Base-by-base conservation (phyloP, 1,140 invertebrate genomes). In the Magallana gigas region DNA sequence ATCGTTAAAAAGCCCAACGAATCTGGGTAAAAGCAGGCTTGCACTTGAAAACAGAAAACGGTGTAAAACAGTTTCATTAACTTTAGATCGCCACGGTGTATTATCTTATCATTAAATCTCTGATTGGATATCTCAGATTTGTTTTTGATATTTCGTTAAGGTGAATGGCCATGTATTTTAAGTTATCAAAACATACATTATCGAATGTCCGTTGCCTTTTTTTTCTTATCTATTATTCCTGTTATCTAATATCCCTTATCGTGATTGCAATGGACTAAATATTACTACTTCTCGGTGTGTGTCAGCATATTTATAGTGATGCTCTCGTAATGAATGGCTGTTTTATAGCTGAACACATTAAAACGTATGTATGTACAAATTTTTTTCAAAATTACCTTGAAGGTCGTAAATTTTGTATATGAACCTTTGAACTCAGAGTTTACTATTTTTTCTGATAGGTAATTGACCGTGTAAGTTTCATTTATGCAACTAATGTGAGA, bases 121-220 rank as follows among this genome's bases (percentile, higher is more conserved):
- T 48, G 36, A 5, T 48, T 48, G 36, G 36, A 48, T 5, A 48
- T 48, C 36, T 48, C 36, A 48, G 36, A 48, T 48, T 5, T 48
- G 36, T 48, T 48, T 48, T 4, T 48, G 5, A 48, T 48, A 48
- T 48, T 48, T 48, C 5, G 36, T 48, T 48, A 48, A 48, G 68
- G 68, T 76, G 68, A 76, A 48, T 29, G 68, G 14, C 68, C 68
- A 76, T 29, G 12, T 12, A 29, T 29, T 76, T 12, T 18, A 64
- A 23, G 60, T 9, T 76, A 76, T 29, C 23, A 76, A 29, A 18
- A 36, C 68, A 76, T 76, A 76, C 23, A 76, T 76, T 76, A 76
- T 76, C 36, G 12, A 76, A 29, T 76, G 68, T 76, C 68, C 68
- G 29, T 11, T 9, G 12, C 68, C 36, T 71, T 29, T 48, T 48